Conservation (phyloP, 2,888 invertebrate genomes). For the Teleogryllus oceanicus region DNA sequence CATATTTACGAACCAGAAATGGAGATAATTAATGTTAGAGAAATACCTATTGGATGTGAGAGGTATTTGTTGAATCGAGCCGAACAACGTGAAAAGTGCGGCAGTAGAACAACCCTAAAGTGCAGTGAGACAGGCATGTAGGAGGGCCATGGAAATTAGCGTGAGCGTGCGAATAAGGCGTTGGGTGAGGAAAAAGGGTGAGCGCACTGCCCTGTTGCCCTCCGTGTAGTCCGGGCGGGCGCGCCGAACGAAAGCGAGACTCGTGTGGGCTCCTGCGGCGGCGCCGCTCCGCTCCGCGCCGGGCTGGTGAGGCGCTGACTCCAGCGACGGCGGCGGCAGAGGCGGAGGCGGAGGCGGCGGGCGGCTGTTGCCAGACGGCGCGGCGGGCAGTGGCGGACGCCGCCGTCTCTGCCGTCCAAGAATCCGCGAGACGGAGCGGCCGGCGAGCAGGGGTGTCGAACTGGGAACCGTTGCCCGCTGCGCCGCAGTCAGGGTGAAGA, state of each 20-base stretch:
- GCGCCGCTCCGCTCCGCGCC: neutral
- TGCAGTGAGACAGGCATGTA: too few species aligned
- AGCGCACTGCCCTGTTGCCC: neutral
- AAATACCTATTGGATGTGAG: too few species aligned
- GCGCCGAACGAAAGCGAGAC: neutral
- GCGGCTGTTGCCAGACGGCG: conserved; percentile 10
- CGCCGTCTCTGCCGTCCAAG: neutral
- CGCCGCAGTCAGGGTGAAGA: too few species aligned
- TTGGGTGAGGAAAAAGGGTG: neutral
- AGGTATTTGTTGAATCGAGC: too few species aligned
- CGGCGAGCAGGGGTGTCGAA: too few species aligned
- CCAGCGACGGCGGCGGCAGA: neutral
- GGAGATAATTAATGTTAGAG: too few species aligned
- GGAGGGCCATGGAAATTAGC: too few species aligned
- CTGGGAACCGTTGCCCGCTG: too few species aligned
- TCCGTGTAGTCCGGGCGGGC: neutral
- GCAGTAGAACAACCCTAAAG: too few species aligned
- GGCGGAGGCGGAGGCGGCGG: neutral
- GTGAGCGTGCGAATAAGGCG: neutral
- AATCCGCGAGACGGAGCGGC: neutral
- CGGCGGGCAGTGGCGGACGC: neutral
- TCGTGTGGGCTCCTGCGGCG: neutral
- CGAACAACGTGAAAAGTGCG: too few species aligned
- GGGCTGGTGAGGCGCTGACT: neutral
- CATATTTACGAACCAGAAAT: too few species aligned